phyloP scores from a whole-genome alignment of 2,888 invertebrate genomes.

The Cristatella mucedo region DNA sequence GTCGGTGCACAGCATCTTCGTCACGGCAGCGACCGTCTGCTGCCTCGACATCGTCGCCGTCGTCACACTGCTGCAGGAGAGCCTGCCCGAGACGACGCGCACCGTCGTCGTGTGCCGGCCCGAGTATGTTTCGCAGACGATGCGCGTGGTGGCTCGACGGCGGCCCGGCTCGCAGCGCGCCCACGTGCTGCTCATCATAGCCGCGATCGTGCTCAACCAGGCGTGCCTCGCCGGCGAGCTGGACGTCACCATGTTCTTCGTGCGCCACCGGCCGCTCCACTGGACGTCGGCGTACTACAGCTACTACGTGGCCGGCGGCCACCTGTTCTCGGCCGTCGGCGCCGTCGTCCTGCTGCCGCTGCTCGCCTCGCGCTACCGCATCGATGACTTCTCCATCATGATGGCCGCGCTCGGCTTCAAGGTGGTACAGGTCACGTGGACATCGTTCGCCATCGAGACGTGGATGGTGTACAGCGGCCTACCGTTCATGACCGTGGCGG shows the following conservation, averaged over 20 bases:
- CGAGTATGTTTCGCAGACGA: constrained; percentile 20
- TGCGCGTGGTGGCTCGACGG: constrained; percentile 19
- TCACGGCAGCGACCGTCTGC: neutral
- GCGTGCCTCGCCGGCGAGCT: constrained; percentile 32
- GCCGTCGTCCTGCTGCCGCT: constrained; percentile 30
- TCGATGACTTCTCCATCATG: constrained; percentile 25
- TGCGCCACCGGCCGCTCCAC: constrained; percentile 25
- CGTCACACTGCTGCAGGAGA: constrained; percentile 7
- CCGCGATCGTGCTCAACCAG: constrained; percentile 22
- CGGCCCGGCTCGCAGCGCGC: constrained; percentile 16
- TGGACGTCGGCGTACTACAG: constrained; percentile 31
- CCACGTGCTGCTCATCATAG: constrained; percentile 21
- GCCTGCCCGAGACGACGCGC: neutral
- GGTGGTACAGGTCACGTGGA: constrained; percentile 18
- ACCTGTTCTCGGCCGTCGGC: constrained; percentile 31
- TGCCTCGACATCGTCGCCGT: neutral
- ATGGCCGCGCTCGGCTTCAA: constrained; percentile 28
- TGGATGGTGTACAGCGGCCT: constrained; percentile 31
- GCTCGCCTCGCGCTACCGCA: constrained; percentile 19
- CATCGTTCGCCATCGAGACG: constrained; percentile 20
- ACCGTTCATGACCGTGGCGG: constrained; percentile 25
- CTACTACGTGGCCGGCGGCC: constrained; percentile 32
- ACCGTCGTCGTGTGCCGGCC: constrained; percentile 11
- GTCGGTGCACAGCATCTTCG: constrained; percentile 2
- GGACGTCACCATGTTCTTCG: constrained; percentile 32